These are phyloP conservation scores for Belgica antarctica DNA, from an alignment of 2,888 invertebrate genomes.

Conservation along the genomic window DNA sequence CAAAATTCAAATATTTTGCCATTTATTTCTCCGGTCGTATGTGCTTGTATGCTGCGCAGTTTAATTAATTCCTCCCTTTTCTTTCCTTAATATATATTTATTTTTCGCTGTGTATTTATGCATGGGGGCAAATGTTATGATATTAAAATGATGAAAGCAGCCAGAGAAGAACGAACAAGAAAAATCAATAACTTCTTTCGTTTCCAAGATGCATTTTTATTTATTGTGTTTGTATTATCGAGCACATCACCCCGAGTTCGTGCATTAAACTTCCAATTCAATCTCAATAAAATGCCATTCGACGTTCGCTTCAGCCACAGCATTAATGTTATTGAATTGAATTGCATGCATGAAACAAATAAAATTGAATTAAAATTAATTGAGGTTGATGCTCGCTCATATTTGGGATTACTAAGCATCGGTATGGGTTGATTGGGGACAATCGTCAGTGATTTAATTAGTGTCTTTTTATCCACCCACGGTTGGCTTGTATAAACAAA, in stretches of 20 bases:
- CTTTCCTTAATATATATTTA: constrained; percentile 35
- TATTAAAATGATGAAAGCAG: constrained; percentile 43
- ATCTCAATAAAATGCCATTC: constrained; percentile 7
- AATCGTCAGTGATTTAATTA: too few relatives aligned
- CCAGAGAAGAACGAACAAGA: constrained; percentile 14
- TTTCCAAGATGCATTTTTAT: constrained; percentile 32
- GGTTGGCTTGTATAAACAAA: too few relatives aligned
- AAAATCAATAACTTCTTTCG: constrained; percentile 39
- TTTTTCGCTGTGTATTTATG: constrained; percentile 37
- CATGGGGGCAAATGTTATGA: constrained; percentile 36
- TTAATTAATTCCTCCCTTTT: constrained; percentile 44
- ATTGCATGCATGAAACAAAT: constrained; percentile 43
- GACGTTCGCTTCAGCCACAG: background rate
- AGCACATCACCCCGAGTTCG: constrained; percentile 25
- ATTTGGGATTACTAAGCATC: background rate
- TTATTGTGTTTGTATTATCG: constrained; percentile 34
- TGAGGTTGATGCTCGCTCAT: constrained; percentile 43
- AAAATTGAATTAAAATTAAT: constrained; percentile 44
- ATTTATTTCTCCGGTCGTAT: constrained; percentile 37
- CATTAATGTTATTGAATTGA: constrained; percentile 42
- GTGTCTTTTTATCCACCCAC: too few relatives aligned
- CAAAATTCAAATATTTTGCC: constrained; percentile 42
- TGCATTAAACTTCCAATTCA: too few relatives aligned
- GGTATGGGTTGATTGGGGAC: too few relatives aligned
- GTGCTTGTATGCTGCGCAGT: constrained; percentile 42